Evolutionary conservation across 2,888 invertebrate species (phyloP).

Genomic region (Sericinus montela): DNA sequence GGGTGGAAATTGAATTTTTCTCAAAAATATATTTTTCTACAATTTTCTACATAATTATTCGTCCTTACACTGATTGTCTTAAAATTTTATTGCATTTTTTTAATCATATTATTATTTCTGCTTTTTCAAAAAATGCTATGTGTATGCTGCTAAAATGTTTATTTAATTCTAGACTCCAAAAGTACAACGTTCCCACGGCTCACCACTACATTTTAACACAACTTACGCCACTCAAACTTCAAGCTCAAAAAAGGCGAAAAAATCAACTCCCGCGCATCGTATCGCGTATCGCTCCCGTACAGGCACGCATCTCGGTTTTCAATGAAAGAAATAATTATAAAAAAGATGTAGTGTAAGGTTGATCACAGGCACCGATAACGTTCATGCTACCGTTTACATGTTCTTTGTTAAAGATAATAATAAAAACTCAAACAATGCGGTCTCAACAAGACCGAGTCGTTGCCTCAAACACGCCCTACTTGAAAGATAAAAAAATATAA

Average conservation of each 20-base stretch:
- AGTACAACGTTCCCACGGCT: conserved; percentile 12
- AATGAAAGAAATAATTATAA: conserved; percentile 48
- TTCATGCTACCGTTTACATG: conserved; percentile 74
- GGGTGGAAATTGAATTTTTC: no score
- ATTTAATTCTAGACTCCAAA: not conserved
- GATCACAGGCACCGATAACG: conserved; percentile 73
- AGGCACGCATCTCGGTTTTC: conserved; percentile 52
- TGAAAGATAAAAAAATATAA: conserved; percentile 53
- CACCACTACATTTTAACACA: not conserved
- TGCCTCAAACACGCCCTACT: conserved; percentile 61
- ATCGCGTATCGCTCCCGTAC: conserved; percentile 60
- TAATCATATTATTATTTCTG: no score
- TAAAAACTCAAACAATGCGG: conserved; percentile 72
- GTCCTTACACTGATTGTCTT: no score
- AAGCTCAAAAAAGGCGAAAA: conserved; percentile 42
- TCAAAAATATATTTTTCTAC: no score
- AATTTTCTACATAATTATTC: no score
- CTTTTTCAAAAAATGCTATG: no score
- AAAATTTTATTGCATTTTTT: no score
- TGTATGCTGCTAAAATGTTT: no score
- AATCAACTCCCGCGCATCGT: conserved; percentile 42
- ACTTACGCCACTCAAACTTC: conserved; percentile 44
- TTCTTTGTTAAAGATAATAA: conserved; percentile 66
- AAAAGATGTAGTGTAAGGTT: conserved; percentile 54
- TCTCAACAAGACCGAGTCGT: conserved; percentile 51